Evolutionary conservation across 2,888 invertebrate genomes (phyloP).

Genomic region (Cheilosia vernalis): DNA sequence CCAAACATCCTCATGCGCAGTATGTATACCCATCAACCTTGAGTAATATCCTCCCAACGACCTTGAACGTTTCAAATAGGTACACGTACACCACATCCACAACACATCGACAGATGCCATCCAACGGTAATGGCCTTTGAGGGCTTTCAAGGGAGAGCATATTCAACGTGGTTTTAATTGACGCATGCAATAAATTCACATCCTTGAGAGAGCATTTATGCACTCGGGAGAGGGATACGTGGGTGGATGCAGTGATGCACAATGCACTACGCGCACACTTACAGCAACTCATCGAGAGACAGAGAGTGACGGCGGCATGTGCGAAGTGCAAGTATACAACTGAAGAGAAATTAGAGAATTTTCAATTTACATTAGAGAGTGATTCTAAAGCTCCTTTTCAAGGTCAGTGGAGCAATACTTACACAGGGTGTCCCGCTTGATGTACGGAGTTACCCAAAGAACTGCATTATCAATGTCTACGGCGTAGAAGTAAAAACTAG

Average conservation of each 20-base stretch:
- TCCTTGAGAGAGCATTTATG: conserved; percentile 66
- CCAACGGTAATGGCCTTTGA: conserved; percentile 68
- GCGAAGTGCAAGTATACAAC: conserved; percentile 25
- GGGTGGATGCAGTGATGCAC: too few species aligned
- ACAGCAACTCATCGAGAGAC: background rate
- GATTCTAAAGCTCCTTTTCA: conserved; percentile 42
- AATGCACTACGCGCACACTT: background rate
- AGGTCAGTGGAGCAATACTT: conserved; percentile 49
- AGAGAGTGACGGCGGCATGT: conserved; percentile 6
- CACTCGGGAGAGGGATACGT: conserved; percentile 27
- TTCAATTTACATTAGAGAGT: conserved; percentile 3
- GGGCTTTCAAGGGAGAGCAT: conserved; percentile 47
- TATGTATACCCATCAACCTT: conserved; percentile 49
- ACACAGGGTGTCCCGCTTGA: conserved; percentile 20
- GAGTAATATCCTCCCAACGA: conserved; percentile 65
- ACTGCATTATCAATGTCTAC: background rate
- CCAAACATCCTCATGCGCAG: conserved; percentile 42
- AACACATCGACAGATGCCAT: conserved; percentile 20
- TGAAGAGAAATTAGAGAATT: conserved; percentile 24
- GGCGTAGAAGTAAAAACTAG: background rate
- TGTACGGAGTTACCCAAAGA: background rate
- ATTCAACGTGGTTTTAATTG: conserved; percentile 52
- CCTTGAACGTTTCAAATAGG: conserved; percentile 61
- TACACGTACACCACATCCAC: conserved; percentile 13
- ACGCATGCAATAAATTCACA: conserved; percentile 66